Evolutionary conservation across 2,797 vertebrate species (phyloP), one percentile per base, ranked within the genome.

Genomic region (Rhynchonycteris naso): DNA sequence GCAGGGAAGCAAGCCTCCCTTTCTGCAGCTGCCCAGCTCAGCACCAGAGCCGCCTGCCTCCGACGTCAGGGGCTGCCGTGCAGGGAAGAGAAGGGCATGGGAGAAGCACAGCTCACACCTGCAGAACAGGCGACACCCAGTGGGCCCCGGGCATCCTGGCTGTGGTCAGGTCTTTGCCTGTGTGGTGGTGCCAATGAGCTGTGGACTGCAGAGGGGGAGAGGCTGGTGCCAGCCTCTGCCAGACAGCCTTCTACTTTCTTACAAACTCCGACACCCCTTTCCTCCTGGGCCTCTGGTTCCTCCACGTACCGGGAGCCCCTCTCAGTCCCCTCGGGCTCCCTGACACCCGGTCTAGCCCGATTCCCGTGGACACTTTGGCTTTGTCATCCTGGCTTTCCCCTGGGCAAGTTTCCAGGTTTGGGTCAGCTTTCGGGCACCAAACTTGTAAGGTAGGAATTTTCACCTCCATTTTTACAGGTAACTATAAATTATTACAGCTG

Each of bases 51-150:
- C 35, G 52, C 26, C 26, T 30, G 2, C 30, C 43, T 92, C 84
- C 97, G 95, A 80, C 33, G 90, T 50, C 83, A 96, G 96, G 94
- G 38, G 81, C 95, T 90, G 74, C 92, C 59, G 75, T 91, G 89
- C 75, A 5, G 50, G 24, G 88, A 15, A 16, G 24, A 94, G 22
- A 16, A 72, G 47, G 54, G 19, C 14, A n/a, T 1, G 33, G 21
- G 18, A 19, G 14, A 0, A 11, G 10, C 16, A 66, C 4, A 22
- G 24, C 2, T 81, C 28, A n/a, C 11, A 86, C 8, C 28, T 26
- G 50, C 47, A 8, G 66, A 26, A 7, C 18, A 24, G 33, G 61
- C 3, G 24, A 68, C 38, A 85, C 72, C 30, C 26, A 11, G 2
- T 1, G 2, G 61, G 33, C 30, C 75, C 15, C 1, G 5, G 78